Evolutionary conservation across 2,113 vertebrate genomes (phyloP), one percentile per base, ranked within the genome.

Genomic region (Kobus ellipsiprymnus): DNA sequence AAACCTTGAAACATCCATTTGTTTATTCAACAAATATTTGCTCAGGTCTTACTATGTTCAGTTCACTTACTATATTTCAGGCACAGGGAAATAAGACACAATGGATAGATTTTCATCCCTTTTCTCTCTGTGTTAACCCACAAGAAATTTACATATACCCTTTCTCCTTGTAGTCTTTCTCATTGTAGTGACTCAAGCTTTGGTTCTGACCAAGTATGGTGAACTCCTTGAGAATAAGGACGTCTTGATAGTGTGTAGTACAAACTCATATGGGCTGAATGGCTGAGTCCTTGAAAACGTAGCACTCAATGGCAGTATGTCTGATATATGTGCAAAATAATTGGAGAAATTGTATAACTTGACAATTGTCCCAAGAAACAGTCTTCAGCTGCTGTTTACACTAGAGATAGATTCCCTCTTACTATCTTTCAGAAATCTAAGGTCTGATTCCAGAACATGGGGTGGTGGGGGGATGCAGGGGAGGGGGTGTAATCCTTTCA

Each of bases 11-110:
- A 59, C 3, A 78, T 88, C 10, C 5, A 52, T 71, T 85, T 96
- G 40, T 33, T 96, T 94, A 88, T 82, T 96, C 29, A 85, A 54
- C 52, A 78, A n/a, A 85, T 81, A 87, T 81, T 82, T 91, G 52
- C 36, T 91, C 10, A 95, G 23, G 1, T 93, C 64, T 90, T 91
- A 33, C 7, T 88, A 33, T 85, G 48, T 80, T 85, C 36, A 71
- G 4, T 71, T 40, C 67, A 36, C 67, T 71, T 93, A 33, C 10
- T 88, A 21, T 87, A n/a, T 80, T 84, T n/a, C 16, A 87, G 50
- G 48, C 10, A 89, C 14, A 90, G 52, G 33, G 15, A 89, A 71
- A 91, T 23, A 78, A 23, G 7, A 84, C 14, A 59, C 27, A 78
- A 48, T 27, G 11, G 1, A 82, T 55, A 60, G 27, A 12, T 74